Evolutionary conservation across 1,140 invertebrate species (phyloP).

Genomic region (Drosophila sproati): DNA sequence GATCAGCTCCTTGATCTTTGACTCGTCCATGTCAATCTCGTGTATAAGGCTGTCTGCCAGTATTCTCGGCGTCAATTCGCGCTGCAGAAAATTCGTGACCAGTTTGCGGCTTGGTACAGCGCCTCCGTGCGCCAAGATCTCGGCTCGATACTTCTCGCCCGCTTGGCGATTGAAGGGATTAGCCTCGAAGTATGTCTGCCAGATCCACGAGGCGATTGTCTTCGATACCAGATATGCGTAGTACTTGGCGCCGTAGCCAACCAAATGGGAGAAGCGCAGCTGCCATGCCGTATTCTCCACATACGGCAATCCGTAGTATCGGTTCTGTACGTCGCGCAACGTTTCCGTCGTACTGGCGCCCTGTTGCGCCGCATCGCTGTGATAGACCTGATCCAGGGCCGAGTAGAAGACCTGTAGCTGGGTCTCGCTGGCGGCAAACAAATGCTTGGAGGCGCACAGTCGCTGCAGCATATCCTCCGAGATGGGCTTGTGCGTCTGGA

Average conservation of each 20-base stretch:
- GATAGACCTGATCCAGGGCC: constrained; percentile 95
- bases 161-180: constrained; percentile 92
- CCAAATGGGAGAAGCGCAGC: constrained; percentile 97
- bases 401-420: constrained; percentile 96
- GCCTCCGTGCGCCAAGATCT: constrained; percentile 95
- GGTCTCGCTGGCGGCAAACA: constrained; percentile 95
- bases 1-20: constrained; percentile 82
- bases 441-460: constrained; percentile 92
- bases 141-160: constrained; percentile 91
- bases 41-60: constrained; percentile 86
- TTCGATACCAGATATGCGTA: constrained; percentile 98
- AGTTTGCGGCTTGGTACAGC: constrained; percentile 91
- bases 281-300: constrained; percentile 98
- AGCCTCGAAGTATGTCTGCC: constrained; percentile 93
- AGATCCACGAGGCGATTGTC: constrained; percentile 96
- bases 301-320: constrained; percentile 95
- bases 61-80: constrained; percentile 87
- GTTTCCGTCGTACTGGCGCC: constrained; percentile 90
- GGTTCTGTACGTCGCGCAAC: constrained; percentile 91
- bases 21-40: constrained; percentile 86
- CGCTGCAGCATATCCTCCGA: constrained; percentile 91
- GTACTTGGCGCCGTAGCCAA: constrained; percentile 99
- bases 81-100: constrained; percentile 90
- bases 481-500: constrained; percentile 94
- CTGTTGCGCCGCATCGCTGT: constrained; percentile 87